These are phyloP conservation scores for Aporrectodea caliginosa DNA, from an alignment of 1,140 invertebrate species.

Conservation along the genomic window DNA sequence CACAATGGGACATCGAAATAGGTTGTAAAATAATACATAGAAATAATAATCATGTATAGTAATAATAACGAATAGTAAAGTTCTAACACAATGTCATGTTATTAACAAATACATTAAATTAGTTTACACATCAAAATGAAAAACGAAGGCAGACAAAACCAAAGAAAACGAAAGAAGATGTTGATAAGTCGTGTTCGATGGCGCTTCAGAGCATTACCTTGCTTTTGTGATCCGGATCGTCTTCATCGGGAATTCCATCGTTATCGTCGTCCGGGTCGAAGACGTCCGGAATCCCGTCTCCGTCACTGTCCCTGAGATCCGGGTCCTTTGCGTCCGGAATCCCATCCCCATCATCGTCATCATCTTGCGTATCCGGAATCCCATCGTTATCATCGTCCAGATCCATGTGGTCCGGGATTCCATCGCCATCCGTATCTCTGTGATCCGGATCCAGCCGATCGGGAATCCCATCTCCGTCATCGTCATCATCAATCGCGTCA, in stretches of 20 bases:
- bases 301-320: conserved; percentile 15
- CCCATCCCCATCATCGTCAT: conserved; percentile 21
- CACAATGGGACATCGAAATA: no score
- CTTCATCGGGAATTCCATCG: conserved; percentile 21
- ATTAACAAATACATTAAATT: no score
- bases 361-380: conserved; percentile 3
- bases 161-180: not conserved
- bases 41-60: not conserved
- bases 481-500: conserved; percentile 8
- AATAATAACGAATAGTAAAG: not conserved
- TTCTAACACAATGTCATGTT: no score
- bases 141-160: not conserved
- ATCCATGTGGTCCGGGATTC: conserved; percentile 22
- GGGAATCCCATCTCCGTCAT: conserved; percentile 18
- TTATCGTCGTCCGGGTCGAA: conserved; percentile 23
- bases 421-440: conserved; percentile 24
- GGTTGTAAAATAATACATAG: not conserved
- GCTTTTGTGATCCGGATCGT: conserved; percentile 20
- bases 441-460: conserved; percentile 11
- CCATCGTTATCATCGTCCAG: conserved; percentile 19
- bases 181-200: not conserved
- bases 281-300: conserved; percentile 13
- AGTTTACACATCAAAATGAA: not conserved
- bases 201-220: not conserved
- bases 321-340: conserved; percentile 20